Conservation (phyloP, 2,888 invertebrate species). For the Pteria penguin region DNA sequence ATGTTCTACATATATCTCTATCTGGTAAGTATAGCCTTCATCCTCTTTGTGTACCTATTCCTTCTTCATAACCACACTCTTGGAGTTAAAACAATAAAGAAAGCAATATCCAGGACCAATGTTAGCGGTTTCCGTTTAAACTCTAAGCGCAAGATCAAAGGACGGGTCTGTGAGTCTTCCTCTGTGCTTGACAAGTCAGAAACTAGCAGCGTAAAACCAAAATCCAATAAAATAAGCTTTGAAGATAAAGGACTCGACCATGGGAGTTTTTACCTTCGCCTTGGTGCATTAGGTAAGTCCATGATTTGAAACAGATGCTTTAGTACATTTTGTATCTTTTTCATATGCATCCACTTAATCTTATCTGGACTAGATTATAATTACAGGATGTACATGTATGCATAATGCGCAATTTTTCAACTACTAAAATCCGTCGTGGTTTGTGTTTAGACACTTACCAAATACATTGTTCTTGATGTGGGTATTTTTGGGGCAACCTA, state of each 20-base stretch:
- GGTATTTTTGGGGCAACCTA: too few species aligned
- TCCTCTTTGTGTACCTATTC: conserved; percentile 73
- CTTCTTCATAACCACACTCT: conserved; percentile 51
- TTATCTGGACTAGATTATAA: too few species aligned
- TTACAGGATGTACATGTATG: too few species aligned
- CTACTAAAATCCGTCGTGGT: too few species aligned
- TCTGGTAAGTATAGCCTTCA: conserved; percentile 69
- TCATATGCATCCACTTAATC: too few species aligned
- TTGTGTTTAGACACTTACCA: too few species aligned
- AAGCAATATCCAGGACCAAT: neutral
- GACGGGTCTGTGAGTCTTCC: neutral
- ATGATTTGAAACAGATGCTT: too few species aligned
- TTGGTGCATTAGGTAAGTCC: conserved; percentile 73
- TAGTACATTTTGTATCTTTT: too few species aligned
- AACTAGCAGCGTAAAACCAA: neutral
- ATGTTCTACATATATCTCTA: conserved; percentile 76
- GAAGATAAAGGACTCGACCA: conserved; percentile 40
- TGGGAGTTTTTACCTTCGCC: conserved; percentile 77
- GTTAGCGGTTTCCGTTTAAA: conserved; percentile 35
- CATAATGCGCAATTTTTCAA: too few species aligned
- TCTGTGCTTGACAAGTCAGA: conserved; percentile 31
- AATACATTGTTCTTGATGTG: too few species aligned
- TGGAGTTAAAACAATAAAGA: neutral
- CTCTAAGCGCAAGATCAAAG: conserved; percentile 63
- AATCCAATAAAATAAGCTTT: neutral